phyloP scores from a whole-genome alignment of 2,888 invertebrate species.

The Sinohyriopsis cumingii region DNA sequence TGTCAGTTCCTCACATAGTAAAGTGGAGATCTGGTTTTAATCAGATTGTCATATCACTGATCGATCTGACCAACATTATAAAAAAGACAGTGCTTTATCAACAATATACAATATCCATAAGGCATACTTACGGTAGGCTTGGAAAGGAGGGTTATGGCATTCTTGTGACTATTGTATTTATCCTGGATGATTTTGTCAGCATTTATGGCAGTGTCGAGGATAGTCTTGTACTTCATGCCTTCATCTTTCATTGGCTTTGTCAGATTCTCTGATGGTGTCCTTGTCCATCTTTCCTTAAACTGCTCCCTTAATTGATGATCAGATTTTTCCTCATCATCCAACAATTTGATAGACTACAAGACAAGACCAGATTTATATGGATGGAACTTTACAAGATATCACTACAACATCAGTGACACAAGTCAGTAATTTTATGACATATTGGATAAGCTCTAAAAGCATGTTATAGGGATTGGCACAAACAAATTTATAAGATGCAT shows the following conservation, averaged over 20 bases:
- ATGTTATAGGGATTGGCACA: no score
- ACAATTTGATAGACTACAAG: constrained; percentile 74
- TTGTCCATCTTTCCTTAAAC: constrained; percentile 93
- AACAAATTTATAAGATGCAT: no score
- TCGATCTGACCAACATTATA: no score
- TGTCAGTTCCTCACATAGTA: no score
- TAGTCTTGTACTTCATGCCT: constrained; percentile 89
- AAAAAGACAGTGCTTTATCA: not conserved
- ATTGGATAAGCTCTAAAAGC: not conserved
- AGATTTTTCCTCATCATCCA: constrained; percentile 92
- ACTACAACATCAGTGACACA: not conserved
- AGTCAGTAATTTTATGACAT: not conserved
- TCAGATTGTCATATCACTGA: no score
- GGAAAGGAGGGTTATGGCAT: constrained; percentile 88
- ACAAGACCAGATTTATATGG: constrained; percentile 20
- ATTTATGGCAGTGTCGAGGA: constrained; percentile 89
- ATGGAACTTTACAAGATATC: not conserved
- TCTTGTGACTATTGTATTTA: constrained; percentile 85
- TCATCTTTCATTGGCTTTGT: constrained; percentile 88
- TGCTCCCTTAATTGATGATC: constrained; percentile 90
- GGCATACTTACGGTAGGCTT: constrained; percentile 75
- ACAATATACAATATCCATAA: not conserved
- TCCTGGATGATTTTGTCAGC: constrained; percentile 88
- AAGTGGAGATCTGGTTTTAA: no score
- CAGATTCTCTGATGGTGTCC: constrained; percentile 89